Evolutionary conservation across 2,797 vertebrate genomes (phyloP).

Genomic region (Acipenser oxyrinchus): DNA sequence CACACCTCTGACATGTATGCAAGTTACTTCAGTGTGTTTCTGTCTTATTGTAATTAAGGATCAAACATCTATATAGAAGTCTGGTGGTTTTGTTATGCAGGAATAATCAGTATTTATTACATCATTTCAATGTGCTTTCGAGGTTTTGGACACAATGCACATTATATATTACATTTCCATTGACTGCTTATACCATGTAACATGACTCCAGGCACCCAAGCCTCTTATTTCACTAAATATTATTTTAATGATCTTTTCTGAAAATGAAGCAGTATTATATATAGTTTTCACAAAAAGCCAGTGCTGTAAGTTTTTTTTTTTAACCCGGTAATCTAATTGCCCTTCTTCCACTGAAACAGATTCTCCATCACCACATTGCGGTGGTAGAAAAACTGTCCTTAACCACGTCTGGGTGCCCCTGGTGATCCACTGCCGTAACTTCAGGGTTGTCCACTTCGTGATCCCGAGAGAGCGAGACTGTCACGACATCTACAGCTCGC

Average conservation of each 20-base stretch:
- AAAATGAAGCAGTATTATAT: neutral
- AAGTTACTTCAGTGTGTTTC: no score
- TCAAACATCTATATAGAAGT: no score
- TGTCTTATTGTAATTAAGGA: no score
- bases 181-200: no score
- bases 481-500: conserved; percentile 92
- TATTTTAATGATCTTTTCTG: no score
- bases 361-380: conserved; percentile 92
- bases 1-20: no score
- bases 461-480: conserved; percentile 90
- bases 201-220: no score
- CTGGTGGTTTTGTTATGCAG: conserved; percentile 6
- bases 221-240: no score
- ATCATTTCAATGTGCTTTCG: no score
- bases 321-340: neutral
- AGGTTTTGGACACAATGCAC: no score
- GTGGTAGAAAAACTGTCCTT: conserved; percentile 87
- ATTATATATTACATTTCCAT: no score
- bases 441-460: conserved; percentile 86
- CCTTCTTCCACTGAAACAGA: conserved; percentile 50
- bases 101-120: no score
- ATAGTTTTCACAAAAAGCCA: neutral
- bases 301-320: neutral
- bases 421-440: conserved; percentile 93
- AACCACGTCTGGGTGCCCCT: conserved; percentile 87